A percentile compares a stretch with the other conserved stretches of the same genome.
Evolutionary conservation across 2,113 vertebrate species (phyloP).

Genomic region (Sinocyclocheilus anshuiensis): DNA sequence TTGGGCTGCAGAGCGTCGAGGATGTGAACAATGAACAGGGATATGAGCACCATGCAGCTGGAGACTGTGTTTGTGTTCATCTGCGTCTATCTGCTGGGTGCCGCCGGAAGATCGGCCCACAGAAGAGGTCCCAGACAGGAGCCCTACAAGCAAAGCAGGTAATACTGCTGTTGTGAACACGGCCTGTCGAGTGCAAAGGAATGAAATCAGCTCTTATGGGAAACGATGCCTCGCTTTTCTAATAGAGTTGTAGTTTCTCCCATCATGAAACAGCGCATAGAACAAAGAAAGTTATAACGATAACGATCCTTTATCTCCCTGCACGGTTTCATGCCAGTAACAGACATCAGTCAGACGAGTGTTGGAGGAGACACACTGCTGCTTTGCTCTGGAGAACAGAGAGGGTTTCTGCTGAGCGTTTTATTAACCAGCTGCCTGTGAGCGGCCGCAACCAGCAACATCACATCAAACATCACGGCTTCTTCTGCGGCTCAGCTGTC

Average conservation of each 20-base stretch:
- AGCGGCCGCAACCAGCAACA: neutral
- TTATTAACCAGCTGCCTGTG: slow-evolving; percentile 75
- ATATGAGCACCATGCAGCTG: slow-evolving; percentile 75
- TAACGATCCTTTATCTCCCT: neutral
- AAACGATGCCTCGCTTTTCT: too few species aligned
- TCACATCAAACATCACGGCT: neutral
- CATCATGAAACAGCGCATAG: neutral
- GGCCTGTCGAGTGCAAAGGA: neutral
- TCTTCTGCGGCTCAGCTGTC: too few species aligned
- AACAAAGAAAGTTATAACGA: neutral
- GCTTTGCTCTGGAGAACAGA: slow-evolving; percentile 59
- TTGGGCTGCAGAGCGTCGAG: slow-evolving; percentile 49
- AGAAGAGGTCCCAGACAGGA: slow-evolving; percentile 62
- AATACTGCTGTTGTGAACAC: neutral
- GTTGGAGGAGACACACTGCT: slow-evolving; percentile 39
- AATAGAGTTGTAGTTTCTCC: neutral
- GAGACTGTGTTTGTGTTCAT: slow-evolving; percentile 72
- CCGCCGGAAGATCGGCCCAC: slow-evolving; percentile 64
- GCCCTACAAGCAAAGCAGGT: slow-evolving; percentile 64
- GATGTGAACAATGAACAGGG: neutral
- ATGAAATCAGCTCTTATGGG: neutral
- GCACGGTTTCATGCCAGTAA: too few species aligned
- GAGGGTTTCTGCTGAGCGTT: slow-evolving; percentile 72
- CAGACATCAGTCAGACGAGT: neutral
- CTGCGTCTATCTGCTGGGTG: slow-evolving; percentile 67